Evolutionary conservation across 1,140 invertebrate species (phyloP).

Genomic region (Drosophila arawakana): DNA sequence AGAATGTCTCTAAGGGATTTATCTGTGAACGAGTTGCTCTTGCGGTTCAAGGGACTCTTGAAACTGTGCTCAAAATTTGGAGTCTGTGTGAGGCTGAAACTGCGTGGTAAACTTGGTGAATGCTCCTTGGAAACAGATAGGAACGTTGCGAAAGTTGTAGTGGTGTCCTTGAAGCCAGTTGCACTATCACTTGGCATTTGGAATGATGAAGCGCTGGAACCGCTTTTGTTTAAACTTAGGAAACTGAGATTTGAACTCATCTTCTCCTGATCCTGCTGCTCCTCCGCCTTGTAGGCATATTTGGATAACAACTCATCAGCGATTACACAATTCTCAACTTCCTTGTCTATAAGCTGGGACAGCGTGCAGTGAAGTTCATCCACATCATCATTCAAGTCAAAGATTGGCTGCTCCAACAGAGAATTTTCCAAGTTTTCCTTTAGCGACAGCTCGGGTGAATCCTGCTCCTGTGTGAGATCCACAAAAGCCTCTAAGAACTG

Average conservation of each 20-base stretch:
- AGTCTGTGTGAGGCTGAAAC: conserved; percentile 38
- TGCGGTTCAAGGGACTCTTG: conserved; percentile 46
- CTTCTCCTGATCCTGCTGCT: neutral
- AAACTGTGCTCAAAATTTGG: conserved; percentile 41
- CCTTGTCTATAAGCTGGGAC: neutral
- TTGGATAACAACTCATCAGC: conserved; percentile 34
- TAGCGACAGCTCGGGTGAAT: conserved; percentile 2
- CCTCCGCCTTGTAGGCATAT: conserved; percentile 9
- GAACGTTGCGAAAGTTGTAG: conserved; percentile 1
- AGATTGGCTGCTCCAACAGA: neutral
- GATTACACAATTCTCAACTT: conserved; percentile 25
- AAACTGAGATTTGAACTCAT: neutral
- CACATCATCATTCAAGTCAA: conserved; percentile 31
- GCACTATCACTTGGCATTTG: neutral
- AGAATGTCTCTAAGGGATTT: neutral
- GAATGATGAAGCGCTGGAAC: neutral
- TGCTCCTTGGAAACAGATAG: conserved; percentile 39
- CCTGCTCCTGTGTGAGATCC: conserved; percentile 44
- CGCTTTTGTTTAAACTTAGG: neutral
- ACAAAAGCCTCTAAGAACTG: conserved; percentile 12
- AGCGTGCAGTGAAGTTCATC: conserved; percentile 21
- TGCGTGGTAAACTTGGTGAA: conserved; percentile 27
- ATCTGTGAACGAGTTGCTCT: conserved; percentile 22
- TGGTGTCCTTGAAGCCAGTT: neutral
- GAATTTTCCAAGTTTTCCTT: neutral